Evolutionary conservation across 2,113 vertebrate genomes (phyloP), one percentile per base, ranked within the genome.

Genomic region (Suncus etruscus): DNA sequence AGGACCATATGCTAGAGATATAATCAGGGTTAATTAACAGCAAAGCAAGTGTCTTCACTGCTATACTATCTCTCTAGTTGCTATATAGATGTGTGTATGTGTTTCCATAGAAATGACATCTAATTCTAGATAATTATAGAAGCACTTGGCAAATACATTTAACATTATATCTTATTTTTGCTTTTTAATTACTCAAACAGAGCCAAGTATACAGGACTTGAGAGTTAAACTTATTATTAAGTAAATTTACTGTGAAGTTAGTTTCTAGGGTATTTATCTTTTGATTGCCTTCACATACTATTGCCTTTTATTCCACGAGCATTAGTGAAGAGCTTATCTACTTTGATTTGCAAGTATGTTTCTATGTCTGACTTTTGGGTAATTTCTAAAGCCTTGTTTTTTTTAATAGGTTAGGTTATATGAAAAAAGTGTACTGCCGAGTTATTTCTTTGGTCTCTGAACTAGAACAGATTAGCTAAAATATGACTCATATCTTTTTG

Each of bases 371-470:
- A 31, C 14, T 82, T 72, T 84, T 24, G 32, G 22, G 72, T 9
- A 72, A 69, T 75, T 69, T 51, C 51, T 61, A 69, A 76, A 3
- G 31, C 82, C 73, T 74, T 45, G 18, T 73, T 39, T 45, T 39
- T 45, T 70, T 51, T 29, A 3, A 79, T 83, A 86, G 45, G 76
- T 83, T 83, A 74, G 25, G 45, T 22, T 83, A 61, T 83, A 69
- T 50, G 69, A 75, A 58, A 93, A 76, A 94, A 94, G 16, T 73
- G 47, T 47, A 82, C 25, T 45, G 2, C 9, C 72, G 92, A 89
- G 47, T 85, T 94, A 88, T 90, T 94, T 92, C 24, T 27, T 93
- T 93, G 50, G 76, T 91, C 75, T 90, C 88, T 87, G 83, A 92
- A 89, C 39, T 83, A 76, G 66, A 89, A 83, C 2, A 66, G 47